Base-by-base conservation (phyloP, 2,888 invertebrate genomes). In the Tipula helvola region DNA sequence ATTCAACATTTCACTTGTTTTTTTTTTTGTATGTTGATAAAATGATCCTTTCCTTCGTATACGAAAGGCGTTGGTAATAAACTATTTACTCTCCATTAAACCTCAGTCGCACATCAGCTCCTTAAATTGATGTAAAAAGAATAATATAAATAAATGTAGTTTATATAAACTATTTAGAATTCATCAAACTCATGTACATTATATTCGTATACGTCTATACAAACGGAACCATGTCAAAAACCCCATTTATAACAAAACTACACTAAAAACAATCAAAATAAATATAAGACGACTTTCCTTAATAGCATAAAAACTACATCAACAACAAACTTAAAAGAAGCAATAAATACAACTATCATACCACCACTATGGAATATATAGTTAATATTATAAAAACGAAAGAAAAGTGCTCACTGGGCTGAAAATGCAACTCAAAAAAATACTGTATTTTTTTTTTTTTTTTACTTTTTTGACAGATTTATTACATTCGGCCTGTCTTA, bases 401-500 rank as follows among this genome's bases (percentile, higher is more conserved):
- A 71, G 71, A 71, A 84, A 84, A 84, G 84, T 84, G 84, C 84
- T 36, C 84, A 84, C 84, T 84, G 41, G 41, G 84, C 41, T 84
- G 84, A 84, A 84, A 84, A 84, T 84, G 84, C 84, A 84, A 84
- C 84, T 84, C 84, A 36, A 84, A 36, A 84, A 84, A 84, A 39
- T 84, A 39, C 41, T 36, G 84, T 84, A 39, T n/a, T 41, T 84
- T 84, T 41, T 84, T 86, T 86, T 44, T 86, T 86, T 44, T 85
- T 85, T 86, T 36, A 86, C 87, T 87, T 88, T 88, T 88, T 88
- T 88, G 88, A 88, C 88, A 88, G 88, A 88, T 88, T 88, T 88
- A 88, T 88, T 87, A 87, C 88, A 85, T 88, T 88, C 88, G 88
- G 88, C 88, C 88, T 88, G 88, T 88, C 88, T 88, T 88, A 88